Base-by-base conservation (phyloP, 2,113 vertebrate genomes). In the Psilopsiagon aymara region DNA sequence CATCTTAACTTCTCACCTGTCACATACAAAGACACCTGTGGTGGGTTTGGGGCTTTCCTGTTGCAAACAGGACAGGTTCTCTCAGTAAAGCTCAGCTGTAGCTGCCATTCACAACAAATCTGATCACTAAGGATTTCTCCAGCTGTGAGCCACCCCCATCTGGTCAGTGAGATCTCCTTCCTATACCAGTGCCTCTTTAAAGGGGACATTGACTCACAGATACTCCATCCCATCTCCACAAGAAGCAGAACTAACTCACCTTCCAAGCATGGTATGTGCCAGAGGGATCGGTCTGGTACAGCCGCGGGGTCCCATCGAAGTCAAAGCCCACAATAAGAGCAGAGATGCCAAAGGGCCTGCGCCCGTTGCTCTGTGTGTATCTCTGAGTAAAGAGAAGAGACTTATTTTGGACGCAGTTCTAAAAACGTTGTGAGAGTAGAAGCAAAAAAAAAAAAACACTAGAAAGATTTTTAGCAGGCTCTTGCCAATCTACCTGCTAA, bases 201-300 rank as follows among this genome's bases (percentile, higher is more conserved):
- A 66, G 46, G 49, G 13, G 41, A 29, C 6, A 13, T 2, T 3
- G 55, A 78, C 17, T 51, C 74, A 27, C 27, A 17, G 47, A 23
- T 10, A 59, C 7, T 60, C 53, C 24, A 23, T 6, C 23, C 12
- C 43, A 5, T 13, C 31, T 64, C 71, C 35, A 3, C 4, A 16
- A 31, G 51, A 59, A n/a, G 6, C 11, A 27, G 49, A 12, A 21
- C 4, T 16, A 60, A 83, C 98, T 97, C 95, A 98, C 98, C 98
- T 99, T 99, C 99, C 98, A 99, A n/a, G 98, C 99, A 4, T 99
- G 99, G 95, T 99, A 99, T 0, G 98, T 99, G 41, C 99, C 99
- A 3, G 98, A 99, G 27, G 99, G 99, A 39, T 99, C 99, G 0
- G 99, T 99, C 97, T 99, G 98, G 78, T 99, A 99, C 28, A 99